A percentile compares a stretch with the other conserved stretches of the same genome.
Conservation (phyloP, 92 coral and sea anemone genomes). For the Umimayanthus kanabou region DNA sequence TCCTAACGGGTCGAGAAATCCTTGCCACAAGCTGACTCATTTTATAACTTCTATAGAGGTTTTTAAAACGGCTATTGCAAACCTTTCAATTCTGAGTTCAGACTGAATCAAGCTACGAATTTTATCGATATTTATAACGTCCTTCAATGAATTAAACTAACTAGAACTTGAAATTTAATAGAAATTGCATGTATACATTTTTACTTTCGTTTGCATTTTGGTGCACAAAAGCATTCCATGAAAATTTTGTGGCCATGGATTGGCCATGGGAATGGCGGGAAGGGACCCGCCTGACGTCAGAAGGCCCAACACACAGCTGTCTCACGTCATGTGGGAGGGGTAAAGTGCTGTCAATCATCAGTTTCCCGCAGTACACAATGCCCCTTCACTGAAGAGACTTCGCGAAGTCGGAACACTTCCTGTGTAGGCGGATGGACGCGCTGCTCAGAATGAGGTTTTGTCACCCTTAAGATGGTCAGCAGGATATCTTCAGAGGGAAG, state of each 20-base stretch:
- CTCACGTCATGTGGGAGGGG: conserved; percentile 11
- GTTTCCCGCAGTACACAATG: not conserved
- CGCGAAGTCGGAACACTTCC: conserved; percentile 28
- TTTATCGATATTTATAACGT: too few species aligned
- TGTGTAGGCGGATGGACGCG: conserved; percentile 40
- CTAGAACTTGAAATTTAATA: not conserved
- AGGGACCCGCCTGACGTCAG: not conserved
- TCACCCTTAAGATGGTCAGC: not conserved
- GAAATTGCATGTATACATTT: not conserved
- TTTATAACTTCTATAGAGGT: too few species aligned
- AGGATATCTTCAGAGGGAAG: conserved; percentile 43
- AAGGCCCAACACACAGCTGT: conserved; percentile 14
- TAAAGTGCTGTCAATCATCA: conserved; percentile 9
- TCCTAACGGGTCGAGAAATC: too few species aligned
- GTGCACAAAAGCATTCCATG: not conserved
- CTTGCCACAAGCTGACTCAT: too few species aligned
- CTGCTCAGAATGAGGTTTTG: conserved; percentile 6
- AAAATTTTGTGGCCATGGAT: not conserved
- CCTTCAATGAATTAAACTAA: not conserved
- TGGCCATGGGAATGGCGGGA: not conserved
- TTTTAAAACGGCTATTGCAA: too few species aligned
- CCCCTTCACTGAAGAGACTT: not conserved
- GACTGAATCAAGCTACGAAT: too few species aligned
- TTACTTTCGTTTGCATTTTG: not conserved
- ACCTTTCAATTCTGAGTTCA: too few species aligned